Evolutionary conservation across 2,113 vertebrate species (phyloP), one percentile per base, ranked within the genome.

Genomic region (Hemichromis elongatus): DNA sequence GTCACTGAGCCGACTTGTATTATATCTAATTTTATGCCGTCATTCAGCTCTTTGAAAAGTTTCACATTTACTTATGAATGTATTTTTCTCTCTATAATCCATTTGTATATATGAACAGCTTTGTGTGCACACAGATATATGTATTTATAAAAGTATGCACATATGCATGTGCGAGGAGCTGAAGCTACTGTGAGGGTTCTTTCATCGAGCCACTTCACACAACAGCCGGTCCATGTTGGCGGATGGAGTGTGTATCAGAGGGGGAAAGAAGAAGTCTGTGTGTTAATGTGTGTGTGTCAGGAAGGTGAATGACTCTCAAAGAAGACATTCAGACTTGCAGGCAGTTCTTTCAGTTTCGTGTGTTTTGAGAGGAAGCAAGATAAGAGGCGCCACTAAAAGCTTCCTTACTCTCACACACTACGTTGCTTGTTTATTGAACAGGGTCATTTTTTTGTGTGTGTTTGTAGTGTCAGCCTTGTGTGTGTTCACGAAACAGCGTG

Each of bases 331-430:
- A 93, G 87, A 82, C 83, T 80, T 42, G 16, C 33, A 77, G 85
- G 35, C 30, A 24, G 88, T 86, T 90, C 80, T 87, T 73, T 79
- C 35, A 66, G 84, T 40, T 82, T 59, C 19, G 16, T 88, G 84
- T 86, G 80, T 82, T 59, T 85, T 35, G 78, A 85, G 82, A 89
- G 91, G 93, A 93, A 90, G 85, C 47, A 4, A 93, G 92, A 94
- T 93, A 93, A 93, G 91, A 93, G 91, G 90, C 79, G 87, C 86
- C 79, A 83, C 86, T 88, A 86, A 92, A 92, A 90, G 90, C 88
- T 91, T 85, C 87, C 87, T 86, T 57, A 85, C 73, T 56, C 82
- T 82, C 89, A 83, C 90, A 88, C 87, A 54, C 88, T 80, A 28
- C 56, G 59, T 82, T 90, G 84, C 82, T 88, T 92, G 90, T 94